phyloP scores from a whole-genome alignment of 1,140 invertebrate species.

The Dermatophagoides farinae region DNA sequence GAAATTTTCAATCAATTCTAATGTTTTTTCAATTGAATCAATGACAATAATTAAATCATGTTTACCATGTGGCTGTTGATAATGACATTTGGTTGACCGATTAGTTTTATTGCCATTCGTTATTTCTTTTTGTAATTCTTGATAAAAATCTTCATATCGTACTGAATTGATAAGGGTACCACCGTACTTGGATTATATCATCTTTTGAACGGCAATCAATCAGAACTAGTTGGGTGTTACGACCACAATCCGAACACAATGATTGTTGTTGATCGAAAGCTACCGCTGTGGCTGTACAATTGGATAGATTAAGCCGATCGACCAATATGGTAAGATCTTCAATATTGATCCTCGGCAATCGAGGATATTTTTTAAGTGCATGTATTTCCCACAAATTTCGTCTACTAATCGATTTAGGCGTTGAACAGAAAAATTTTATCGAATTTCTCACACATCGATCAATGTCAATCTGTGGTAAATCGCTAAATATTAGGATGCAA shows the following conservation, averaged over 20 bases:
- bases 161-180: background rate
- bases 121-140: background rate
- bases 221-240: background rate
- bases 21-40: background rate
- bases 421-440: slow-evolving; percentile 57
- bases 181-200: background rate
- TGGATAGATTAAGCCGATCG: background rate
- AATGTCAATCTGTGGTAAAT: slow-evolving; percentile 92
- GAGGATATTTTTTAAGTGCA: background rate
- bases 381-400: slow-evolving; percentile 11
- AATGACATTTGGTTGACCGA: background rate
- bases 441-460: slow-evolving; percentile 76
- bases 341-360: slow-evolving; percentile 1
- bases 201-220: slow-evolving; percentile 9
- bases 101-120: background rate
- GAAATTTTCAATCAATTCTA: slow-evolving; percentile 4
- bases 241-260: background rate
- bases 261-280: background rate
- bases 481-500: slow-evolving; percentile 87
- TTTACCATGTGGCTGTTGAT: background rate
- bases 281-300: too few relatives aligned
- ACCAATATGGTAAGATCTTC: background rate
- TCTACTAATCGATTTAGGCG: slow-evolving; percentile 40
- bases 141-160: background rate
- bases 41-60: slow-evolving; percentile 4